Evolutionary conservation across 2,797 vertebrate species (phyloP).

Genomic region (Anguilla marmorata): DNA sequence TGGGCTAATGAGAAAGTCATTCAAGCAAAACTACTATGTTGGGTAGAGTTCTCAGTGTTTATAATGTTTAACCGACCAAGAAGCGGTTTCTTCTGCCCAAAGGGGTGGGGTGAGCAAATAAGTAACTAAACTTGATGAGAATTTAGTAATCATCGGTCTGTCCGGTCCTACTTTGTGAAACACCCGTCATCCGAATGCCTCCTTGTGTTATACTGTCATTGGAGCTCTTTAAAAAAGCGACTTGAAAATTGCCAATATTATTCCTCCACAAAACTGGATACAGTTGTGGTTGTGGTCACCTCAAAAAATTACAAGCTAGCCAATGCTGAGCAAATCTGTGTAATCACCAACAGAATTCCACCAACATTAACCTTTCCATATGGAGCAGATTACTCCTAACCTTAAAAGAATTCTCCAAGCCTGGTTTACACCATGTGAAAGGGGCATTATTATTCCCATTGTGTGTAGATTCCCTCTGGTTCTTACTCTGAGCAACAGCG

Average conservation of each 20-base stretch:
- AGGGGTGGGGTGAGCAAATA: neutral
- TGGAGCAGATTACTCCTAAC: conserved; percentile 6
- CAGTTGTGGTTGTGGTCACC: neutral
- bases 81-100: neutral
- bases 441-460: conserved; percentile 21
- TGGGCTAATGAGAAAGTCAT: neutral
- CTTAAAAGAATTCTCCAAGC: neutral
- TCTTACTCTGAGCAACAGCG: neutral
- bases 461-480: neutral
- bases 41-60: neutral
- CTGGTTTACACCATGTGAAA: conserved; percentile 23
- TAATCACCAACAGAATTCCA: conserved; percentile 9
- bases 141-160: neutral
- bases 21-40: neutral
- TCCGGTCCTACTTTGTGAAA: neutral
- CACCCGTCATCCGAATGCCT: neutral
- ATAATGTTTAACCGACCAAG: neutral
- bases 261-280: neutral
- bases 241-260: neutral
- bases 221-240: neutral
- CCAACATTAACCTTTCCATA: conserved; percentile 16
- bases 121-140: neutral
- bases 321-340: neutral
- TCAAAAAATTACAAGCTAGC: neutral
- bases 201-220: conserved; percentile 2